A percentile compares a stretch with the other conserved stretches of the same genome.
Conservation (phyloP, 2,888 invertebrate genomes). For the Tillus elongatus region DNA sequence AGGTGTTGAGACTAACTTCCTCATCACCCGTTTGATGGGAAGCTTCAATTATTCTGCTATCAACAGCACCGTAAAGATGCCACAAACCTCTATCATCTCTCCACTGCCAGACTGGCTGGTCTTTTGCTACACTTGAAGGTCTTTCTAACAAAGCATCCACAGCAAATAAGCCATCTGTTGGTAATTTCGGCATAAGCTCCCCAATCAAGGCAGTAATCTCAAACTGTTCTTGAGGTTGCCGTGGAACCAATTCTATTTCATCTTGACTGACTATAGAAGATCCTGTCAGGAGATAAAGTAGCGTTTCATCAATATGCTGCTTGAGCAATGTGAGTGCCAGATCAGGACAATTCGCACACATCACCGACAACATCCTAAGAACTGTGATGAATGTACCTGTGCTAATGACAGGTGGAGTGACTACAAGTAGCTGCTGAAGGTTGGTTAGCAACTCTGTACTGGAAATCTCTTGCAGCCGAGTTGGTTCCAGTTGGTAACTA, state of each 20-base stretch:
- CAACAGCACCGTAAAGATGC: slow-evolving; percentile 89
- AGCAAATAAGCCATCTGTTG: slow-evolving; percentile 89
- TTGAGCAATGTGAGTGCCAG: slow-evolving; percentile 84
- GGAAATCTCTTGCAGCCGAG: slow-evolving; percentile 87
- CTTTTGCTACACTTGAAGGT: slow-evolving; percentile 56
- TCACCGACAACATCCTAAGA: slow-evolving; percentile 88
- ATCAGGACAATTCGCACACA: slow-evolving; percentile 93
- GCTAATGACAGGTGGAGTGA: slow-evolving; percentile 91
- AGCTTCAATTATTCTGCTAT: slow-evolving; percentile 90
- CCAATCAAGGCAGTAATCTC: slow-evolving; percentile 96
- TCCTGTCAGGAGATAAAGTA: slow-evolving; percentile 91
- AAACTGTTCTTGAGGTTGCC: slow-evolving; percentile 83
- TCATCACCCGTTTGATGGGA: slow-evolving; percentile 91
- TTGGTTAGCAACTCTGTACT: slow-evolving; percentile 85
- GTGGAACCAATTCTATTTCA: slow-evolving; percentile 76
- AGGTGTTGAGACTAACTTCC: slow-evolving; percentile 84
- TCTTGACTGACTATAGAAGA: slow-evolving; percentile 51
- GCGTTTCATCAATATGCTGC: slow-evolving; percentile 91
- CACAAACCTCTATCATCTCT: slow-evolving; percentile 86
- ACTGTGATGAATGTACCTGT: slow-evolving; percentile 94
- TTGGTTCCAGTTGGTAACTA: slow-evolving; percentile 87
- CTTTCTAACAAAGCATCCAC: slow-evolving; percentile 82
- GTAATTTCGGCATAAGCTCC: slow-evolving; percentile 93
- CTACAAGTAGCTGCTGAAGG: slow-evolving; percentile 85
- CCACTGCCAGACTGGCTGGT: slow-evolving; percentile 94